phyloP scores from a whole-genome alignment of 2,888 invertebrate species.

The Encarsia formosa region DNA sequence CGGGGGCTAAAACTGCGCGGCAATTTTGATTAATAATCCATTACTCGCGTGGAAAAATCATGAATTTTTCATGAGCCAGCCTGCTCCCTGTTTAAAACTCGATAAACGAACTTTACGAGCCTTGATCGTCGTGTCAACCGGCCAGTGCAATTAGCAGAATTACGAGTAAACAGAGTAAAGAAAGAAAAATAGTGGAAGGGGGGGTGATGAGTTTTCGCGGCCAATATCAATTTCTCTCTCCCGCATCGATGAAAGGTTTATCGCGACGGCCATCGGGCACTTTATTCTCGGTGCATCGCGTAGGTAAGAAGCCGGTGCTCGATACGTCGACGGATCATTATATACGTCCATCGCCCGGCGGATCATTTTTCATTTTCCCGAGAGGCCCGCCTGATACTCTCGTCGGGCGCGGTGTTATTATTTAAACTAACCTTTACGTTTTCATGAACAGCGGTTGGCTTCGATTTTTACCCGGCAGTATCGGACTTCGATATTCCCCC shows the following conservation, averaged over 20 bases:
- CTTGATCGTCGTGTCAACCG: neutral
- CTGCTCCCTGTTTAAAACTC: no score
- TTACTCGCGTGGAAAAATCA: no score
- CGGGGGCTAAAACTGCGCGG: no score
- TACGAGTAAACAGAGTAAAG: neutral
- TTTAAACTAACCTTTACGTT: no score
- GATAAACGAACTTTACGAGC: no score
- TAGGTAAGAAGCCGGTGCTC: slow-evolving; percentile 5
- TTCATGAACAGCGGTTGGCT: no score
- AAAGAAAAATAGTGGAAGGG: neutral
- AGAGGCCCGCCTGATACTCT: neutral
- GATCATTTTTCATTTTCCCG: slow-evolving; percentile 29
- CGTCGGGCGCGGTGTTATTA: neutral
- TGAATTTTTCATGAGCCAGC: no score
- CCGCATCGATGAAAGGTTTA: slow-evolving; percentile 14
- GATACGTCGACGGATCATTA: slow-evolving; percentile 20
- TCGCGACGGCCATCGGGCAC: slow-evolving; percentile 6
- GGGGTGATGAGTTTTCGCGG: slow-evolving; percentile 5
- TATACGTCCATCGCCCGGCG: slow-evolving; percentile 7
- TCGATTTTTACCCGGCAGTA: no score
- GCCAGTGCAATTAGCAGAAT: neutral
- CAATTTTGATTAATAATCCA: no score
- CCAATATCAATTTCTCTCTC: slow-evolving; percentile 13
- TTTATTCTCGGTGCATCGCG: slow-evolving; percentile 10
- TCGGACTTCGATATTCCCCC: no score